phyloP scores from a whole-genome alignment of 2,797 vertebrate genomes.

The Paramormyrops hopkinsi region DNA sequence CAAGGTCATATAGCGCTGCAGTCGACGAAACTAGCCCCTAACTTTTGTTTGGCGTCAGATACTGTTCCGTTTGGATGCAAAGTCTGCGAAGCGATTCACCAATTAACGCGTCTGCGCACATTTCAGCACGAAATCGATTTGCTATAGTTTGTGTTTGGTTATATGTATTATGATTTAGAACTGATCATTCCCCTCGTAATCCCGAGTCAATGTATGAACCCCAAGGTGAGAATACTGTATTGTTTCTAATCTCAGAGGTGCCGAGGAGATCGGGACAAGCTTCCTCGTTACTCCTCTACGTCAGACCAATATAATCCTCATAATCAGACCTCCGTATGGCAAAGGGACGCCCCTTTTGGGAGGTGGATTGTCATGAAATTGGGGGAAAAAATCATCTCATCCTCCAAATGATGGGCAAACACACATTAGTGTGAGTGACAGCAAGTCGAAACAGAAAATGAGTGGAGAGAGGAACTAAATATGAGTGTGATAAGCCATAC shows the following conservation, averaged over 20 bases:
- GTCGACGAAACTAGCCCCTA: background rate
- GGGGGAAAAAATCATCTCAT: background rate
- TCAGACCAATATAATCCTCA: too few species aligned
- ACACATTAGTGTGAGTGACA: background rate
- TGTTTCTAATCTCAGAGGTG: background rate
- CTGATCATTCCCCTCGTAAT: background rate
- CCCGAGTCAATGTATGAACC: background rate
- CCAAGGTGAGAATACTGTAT: background rate
- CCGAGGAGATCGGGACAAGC: background rate
- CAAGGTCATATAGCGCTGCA: background rate
- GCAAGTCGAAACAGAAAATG: background rate
- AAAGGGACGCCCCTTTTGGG: background rate
- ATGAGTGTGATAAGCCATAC: background rate
- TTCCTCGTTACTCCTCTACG: background rate
- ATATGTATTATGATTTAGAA: background rate
- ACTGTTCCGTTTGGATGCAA: background rate
- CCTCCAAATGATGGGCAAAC: background rate
- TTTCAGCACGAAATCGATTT: background rate
- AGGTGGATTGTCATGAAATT: background rate
- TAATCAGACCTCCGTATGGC: background rate
- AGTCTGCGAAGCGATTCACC: background rate
- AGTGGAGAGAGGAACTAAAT: background rate
- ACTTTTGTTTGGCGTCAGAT: background rate
- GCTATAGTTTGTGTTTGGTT: background rate
- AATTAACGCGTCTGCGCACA: background rate